Evolutionary conservation across 53 echinoderm and acorn worm genomes (phyloP).

Genomic region (Zoroaster sp.): DNA sequence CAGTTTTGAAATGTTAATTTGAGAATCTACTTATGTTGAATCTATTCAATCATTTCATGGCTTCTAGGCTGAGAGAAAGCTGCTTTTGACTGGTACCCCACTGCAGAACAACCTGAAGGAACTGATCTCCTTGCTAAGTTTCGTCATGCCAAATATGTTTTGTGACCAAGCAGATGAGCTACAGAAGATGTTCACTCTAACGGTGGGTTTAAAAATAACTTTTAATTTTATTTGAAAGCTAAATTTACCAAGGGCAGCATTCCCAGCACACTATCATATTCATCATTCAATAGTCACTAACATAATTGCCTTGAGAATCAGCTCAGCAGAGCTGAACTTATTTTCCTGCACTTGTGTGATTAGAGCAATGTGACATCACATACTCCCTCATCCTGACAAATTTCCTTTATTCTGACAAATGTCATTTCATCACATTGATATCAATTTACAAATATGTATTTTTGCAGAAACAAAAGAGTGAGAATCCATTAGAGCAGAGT

Average conservation of each 20-base stretch:
- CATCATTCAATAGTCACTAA: no score
- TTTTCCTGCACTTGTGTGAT: no score
- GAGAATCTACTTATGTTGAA: no score
- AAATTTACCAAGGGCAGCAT: no score
- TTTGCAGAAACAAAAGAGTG: constrained; percentile 73
- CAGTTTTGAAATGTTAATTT: no score
- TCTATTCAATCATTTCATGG: not conserved
- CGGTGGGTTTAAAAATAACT: constrained; percentile 54
- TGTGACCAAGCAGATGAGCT: constrained; percentile 60
- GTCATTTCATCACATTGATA: not conserved
- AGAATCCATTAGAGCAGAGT: constrained; percentile 70
- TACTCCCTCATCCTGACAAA: no score
- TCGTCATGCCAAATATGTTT: constrained; percentile 83
- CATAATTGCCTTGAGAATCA: no score
- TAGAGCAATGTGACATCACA: no score
- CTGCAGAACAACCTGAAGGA: constrained; percentile 95
- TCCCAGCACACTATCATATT: no score
- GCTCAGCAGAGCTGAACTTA: no score
- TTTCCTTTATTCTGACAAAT: not conserved
- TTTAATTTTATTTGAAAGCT: no score
- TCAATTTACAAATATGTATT: no score
- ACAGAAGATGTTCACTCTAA: constrained; percentile 71
- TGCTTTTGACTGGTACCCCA: constrained; percentile 94
- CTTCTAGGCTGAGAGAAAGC: constrained; percentile 71
- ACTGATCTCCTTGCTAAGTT: constrained; percentile 89